Evolutionary conservation across 2,888 invertebrate species (phyloP).

Genomic region (Aquatica leii): DNA sequence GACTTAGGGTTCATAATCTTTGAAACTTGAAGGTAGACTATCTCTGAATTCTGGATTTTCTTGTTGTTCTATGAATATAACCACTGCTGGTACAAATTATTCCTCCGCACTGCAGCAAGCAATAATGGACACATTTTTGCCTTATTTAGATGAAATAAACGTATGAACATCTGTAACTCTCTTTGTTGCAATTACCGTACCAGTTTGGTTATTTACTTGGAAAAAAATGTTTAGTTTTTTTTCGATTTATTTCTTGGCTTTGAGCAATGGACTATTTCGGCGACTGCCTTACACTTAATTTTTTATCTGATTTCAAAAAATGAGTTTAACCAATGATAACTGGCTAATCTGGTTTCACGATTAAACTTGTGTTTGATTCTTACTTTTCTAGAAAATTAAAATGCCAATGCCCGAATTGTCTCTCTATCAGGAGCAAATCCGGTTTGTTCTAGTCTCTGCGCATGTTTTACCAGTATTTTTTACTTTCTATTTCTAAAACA

Average conservation of each 20-base stretch:
- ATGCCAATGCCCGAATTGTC: neutral
- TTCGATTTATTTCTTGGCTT: no score
- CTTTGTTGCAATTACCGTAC: no score
- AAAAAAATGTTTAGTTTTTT: neutral
- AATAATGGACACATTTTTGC: no score
- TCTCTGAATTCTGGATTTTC: neutral
- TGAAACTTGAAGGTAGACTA: neutral
- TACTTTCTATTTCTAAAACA: neutral
- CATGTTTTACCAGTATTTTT: neutral
- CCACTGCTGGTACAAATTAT: neutral
- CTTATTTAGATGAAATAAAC: neutral
- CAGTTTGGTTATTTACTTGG: neutral
- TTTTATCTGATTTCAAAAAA: neutral
- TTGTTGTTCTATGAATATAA: neutral
- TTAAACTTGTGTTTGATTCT: no score
- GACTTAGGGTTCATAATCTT: neutral
- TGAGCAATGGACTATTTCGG: no score
- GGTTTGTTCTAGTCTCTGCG: neutral
- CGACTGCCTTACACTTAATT: neutral
- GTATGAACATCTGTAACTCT: no score
- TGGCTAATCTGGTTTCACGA: neutral
- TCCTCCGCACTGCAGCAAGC: neutral
- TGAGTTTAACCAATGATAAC: neutral
- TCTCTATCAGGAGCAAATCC: neutral
- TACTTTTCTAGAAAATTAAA: neutral